Percentiles rank a stretch among this genome's conserved stretches.
Conservation (phyloP, 2,797 vertebrate species). For the Merluccius polli region DNA sequence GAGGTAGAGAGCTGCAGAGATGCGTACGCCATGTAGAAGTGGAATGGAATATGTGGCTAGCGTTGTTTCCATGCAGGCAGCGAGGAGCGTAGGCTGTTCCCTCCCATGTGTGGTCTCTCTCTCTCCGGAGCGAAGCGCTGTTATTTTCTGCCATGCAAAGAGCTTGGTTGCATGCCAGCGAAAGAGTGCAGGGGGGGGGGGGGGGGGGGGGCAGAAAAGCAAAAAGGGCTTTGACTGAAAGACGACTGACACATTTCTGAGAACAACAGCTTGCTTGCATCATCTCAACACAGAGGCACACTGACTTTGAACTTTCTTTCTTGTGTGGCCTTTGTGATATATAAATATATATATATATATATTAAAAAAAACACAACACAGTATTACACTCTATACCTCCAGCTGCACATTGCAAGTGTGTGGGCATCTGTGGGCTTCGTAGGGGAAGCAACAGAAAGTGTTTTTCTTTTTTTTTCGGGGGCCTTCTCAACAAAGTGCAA, state of each 20-base stretch:
- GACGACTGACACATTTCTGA: conserved; percentile 61
- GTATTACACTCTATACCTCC: conserved; percentile 40
- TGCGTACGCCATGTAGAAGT: conserved; percentile 41
- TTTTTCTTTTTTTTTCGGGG: not conserved
- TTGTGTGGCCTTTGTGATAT: conserved; percentile 15
- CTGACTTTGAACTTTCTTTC: conserved; percentile 61
- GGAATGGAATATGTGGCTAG: conserved; percentile 48
- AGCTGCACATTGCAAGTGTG: conserved; percentile 51
- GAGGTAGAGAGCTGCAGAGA: conserved; percentile 1
- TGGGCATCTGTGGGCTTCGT: conserved; percentile 52
- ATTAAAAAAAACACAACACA: not conserved
- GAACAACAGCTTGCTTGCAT: conserved; percentile 59
- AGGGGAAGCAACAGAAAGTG: conserved; percentile 44
- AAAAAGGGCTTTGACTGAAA: conserved; percentile 57
- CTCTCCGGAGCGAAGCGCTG: conserved; percentile 51
- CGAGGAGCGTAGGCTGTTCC: conserved; percentile 66
- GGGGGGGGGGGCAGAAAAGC: conserved; percentile 28
- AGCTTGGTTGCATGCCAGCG: conserved; percentile 61
- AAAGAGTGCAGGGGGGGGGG: conserved; percentile 39
- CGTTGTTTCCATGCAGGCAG: conserved; percentile 52
- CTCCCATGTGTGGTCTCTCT: conserved; percentile 67
- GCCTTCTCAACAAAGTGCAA: conserved; percentile 49
- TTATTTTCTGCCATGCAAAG: conserved; percentile 64
- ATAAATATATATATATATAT: not conserved
- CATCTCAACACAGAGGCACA: conserved; percentile 55